A percentile compares a stretch with the other conserved stretches of the same genome.
These are phyloP conservation scores for Spinus pinus DNA, from an alignment of 2,797 vertebrate species.

Conservation along the genomic window DNA sequence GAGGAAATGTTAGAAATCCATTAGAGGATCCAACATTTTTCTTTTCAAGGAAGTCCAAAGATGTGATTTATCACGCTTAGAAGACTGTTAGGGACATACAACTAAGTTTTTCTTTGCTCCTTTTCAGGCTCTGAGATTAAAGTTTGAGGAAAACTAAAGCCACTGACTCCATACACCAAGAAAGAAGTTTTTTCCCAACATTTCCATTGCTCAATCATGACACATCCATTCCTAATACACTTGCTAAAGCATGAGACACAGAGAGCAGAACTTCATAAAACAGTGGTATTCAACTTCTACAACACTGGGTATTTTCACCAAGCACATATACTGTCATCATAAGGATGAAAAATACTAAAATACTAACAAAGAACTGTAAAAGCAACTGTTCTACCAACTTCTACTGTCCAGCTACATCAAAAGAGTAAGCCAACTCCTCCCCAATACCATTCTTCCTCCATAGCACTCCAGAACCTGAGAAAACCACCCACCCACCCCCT, in stretches of 20 bases:
- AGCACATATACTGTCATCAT: fast-evolving
- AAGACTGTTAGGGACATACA: neutral
- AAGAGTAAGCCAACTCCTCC: neutral
- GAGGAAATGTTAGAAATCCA: neutral
- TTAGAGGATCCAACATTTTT: neutral
- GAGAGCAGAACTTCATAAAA: neutral
- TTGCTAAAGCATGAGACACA: neutral
- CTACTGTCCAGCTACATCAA: neutral
- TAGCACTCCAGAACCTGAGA: neutral
- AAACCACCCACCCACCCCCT: neutral
- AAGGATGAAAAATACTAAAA: neutral
- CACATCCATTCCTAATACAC: neutral
- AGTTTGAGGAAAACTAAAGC: neutral
- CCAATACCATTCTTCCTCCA: neutral
- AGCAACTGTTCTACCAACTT: neutral
- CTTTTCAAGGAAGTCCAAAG: neutral
- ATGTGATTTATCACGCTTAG: neutral
- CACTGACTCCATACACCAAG: neutral
- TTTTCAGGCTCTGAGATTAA: neutral
- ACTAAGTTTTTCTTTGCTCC: neutral
- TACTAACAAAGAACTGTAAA: neutral
- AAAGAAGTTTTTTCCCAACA: neutral
- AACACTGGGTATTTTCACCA: neutral
- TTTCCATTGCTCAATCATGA: neutral
- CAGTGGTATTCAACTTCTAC: neutral